A percentile compares a stretch with the other conserved stretches of the same genome.
phyloP scores from a whole-genome alignment of 37 sponge, comb jelly and placozoan species.

The Spongilla lacustris region DNA sequence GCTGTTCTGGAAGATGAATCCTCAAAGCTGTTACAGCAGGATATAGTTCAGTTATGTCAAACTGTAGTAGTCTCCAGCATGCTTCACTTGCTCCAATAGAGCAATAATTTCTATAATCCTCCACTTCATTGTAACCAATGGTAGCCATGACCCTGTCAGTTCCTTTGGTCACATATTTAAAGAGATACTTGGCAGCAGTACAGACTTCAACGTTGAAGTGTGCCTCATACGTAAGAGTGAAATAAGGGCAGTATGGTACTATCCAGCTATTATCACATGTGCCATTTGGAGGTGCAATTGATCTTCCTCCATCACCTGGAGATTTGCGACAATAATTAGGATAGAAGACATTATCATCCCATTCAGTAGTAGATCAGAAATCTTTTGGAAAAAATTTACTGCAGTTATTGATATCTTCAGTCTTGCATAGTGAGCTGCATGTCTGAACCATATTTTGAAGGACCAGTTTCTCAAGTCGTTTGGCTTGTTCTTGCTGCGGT shows the following conservation, averaged over 20 bases:
- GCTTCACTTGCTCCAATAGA: slow-evolving; percentile 60
- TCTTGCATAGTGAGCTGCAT: slow-evolving; percentile 46
- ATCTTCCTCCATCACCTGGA: slow-evolving; percentile 41
- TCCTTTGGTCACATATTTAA: slow-evolving; percentile 67
- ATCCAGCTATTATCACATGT: slow-evolving; percentile 57
- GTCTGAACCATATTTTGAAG: slow-evolving; percentile 28
- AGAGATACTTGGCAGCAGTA: slow-evolving; percentile 59
- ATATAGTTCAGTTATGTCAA: slow-evolving; percentile 37
- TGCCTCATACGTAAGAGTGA: slow-evolving; percentile 8
- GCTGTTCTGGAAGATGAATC: slow-evolving; percentile 35
- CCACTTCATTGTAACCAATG: slow-evolving; percentile 4
- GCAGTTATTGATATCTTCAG: slow-evolving; percentile 27
- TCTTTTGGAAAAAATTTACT: slow-evolving; percentile 59
- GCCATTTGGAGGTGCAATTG: neutral
- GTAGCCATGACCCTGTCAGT: slow-evolving; percentile 27
- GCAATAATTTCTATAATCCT: slow-evolving; percentile 36
- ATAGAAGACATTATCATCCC: slow-evolving; percentile 45
- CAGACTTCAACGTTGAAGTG: slow-evolving; percentile 64
- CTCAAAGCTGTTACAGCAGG: slow-evolving; percentile 34
- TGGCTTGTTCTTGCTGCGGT: slow-evolving; percentile 14
- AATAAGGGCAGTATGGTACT: slow-evolving; percentile 57
- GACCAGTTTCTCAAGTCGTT: slow-evolving; percentile 27
- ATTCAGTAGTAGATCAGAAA: slow-evolving; percentile 20
- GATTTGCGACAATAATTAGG: slow-evolving; percentile 36
- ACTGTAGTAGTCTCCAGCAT: slow-evolving; percentile 51